Evolutionary conservation across 2,113 vertebrate genomes (phyloP).

Genomic region (Elaphurus davidianus): DNA sequence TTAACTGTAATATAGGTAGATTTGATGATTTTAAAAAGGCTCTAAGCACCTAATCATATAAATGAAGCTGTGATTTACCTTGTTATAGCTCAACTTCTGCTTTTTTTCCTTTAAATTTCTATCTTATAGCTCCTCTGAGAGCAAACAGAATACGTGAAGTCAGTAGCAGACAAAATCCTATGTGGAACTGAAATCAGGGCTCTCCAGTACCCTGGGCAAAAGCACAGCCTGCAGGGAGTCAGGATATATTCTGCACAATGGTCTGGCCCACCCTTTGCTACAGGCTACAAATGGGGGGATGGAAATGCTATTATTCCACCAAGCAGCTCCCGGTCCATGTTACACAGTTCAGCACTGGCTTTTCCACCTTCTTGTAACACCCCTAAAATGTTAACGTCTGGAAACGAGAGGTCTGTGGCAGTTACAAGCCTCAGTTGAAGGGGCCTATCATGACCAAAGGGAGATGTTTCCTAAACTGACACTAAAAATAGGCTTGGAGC

Average conservation of each 20-base stretch:
- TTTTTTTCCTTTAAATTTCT: neutral
- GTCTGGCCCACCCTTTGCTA: neutral
- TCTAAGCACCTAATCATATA: neutral
- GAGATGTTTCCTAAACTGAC: slow-evolving; percentile 13
- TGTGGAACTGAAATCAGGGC: neutral
- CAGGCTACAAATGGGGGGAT: neutral
- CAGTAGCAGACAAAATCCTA: neutral
- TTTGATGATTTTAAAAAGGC: neutral
- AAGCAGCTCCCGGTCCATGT: neutral
- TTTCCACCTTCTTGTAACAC: neutral
- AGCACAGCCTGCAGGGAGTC: neutral
- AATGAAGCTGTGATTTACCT: neutral
- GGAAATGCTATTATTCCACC: neutral
- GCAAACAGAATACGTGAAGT: neutral
- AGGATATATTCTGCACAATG: neutral
- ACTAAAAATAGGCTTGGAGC: slow-evolving; percentile 8
- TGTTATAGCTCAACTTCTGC: neutral
- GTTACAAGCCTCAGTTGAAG: neutral
- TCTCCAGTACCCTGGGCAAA: neutral
- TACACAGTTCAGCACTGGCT: neutral
- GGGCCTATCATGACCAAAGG: neutral
- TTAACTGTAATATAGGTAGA: slow-evolving; percentile 10
- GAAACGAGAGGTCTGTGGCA: neutral
- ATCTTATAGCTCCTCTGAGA: neutral
- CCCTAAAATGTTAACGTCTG: neutral